Percentiles rank a stretch among this genome's conserved stretches.
Conservation (phyloP, 2,888 invertebrate genomes). For the Pollenia amentaria region DNA sequence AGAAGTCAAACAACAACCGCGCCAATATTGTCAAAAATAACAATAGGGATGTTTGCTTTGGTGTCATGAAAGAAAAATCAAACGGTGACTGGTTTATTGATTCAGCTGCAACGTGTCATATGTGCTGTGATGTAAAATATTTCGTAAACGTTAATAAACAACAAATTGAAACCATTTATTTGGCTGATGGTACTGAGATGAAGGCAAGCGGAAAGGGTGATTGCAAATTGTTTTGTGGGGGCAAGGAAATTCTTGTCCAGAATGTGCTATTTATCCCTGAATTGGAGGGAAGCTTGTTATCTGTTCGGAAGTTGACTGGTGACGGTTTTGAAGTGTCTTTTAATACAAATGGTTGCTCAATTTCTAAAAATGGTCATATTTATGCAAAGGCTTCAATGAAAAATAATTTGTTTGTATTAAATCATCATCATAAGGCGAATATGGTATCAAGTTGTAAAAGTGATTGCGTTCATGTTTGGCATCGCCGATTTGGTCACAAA, state of each 20-base stretch:
- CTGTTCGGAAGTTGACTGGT: neutral
- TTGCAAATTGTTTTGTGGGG: slow-evolving; percentile 18
- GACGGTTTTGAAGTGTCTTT: neutral
- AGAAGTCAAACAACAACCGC: neutral
- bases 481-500: no score
- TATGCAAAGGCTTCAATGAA: slow-evolving; percentile 9
- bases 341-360: neutral
- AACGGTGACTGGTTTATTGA: slow-evolving; percentile 25
- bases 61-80: neutral
- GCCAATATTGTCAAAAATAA: slow-evolving; percentile 1
- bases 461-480: neutral
- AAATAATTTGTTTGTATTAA: slow-evolving; percentile 4
- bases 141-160: neutral
- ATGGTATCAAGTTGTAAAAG: neutral
- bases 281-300: slow-evolving; percentile 14
- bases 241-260: slow-evolving; percentile 5
- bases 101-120: no score
- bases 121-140: neutral
- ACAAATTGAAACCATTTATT: slow-evolving; percentile 10
- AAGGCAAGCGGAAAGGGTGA: slow-evolving; percentile 18
- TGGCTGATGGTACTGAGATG: slow-evolving; percentile 16
- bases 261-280: neutral
- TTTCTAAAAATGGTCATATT: neutral
- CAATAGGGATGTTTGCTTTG: slow-evolving; percentile 1
- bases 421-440: neutral